Conservation (phyloP, 1,140 invertebrate genomes). For the Copidosoma floridanum region DNA sequence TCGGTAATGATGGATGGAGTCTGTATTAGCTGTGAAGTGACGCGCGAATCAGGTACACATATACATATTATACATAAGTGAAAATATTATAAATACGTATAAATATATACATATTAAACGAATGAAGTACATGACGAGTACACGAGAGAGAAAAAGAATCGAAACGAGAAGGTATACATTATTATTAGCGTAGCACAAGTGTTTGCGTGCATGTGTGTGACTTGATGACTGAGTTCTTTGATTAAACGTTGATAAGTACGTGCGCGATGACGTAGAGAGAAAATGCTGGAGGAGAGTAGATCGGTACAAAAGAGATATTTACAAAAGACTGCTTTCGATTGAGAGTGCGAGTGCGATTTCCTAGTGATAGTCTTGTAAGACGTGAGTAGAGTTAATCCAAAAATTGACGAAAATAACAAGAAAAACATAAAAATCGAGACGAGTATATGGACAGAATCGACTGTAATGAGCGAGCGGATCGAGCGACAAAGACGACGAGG, state of each 20-base stretch:
- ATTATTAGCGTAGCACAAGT: no score
- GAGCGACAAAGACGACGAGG: no score
- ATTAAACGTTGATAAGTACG: no score
- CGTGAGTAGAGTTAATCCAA: neutral
- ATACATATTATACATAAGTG: conserved; percentile 32
- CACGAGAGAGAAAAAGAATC: neutral
- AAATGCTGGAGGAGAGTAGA: no score
- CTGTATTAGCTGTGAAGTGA: conserved; percentile 20
- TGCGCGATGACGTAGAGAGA: no score
- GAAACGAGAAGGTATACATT: no score
- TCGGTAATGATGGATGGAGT: neutral
- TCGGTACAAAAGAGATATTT: conserved; percentile 52
- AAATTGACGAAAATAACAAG: neutral
- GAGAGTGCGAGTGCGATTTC: conserved; percentile 42
- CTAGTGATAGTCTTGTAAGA: conserved; percentile 34
- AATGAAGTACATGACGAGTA: neutral
- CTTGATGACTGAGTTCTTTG: no score
- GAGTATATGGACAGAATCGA: conserved; percentile 8
- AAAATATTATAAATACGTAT: conserved; percentile 34
- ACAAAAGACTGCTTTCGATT: conserved; percentile 54
- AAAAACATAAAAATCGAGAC: neutral
- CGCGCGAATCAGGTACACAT: conserved; percentile 32
- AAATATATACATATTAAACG: conserved; percentile 26
- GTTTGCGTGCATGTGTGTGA: no score
- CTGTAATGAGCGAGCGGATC: conserved; percentile 14